Evolutionary conservation across 2,888 invertebrate genomes (phyloP).

Genomic region (Eupithecia tripunctaria): DNA sequence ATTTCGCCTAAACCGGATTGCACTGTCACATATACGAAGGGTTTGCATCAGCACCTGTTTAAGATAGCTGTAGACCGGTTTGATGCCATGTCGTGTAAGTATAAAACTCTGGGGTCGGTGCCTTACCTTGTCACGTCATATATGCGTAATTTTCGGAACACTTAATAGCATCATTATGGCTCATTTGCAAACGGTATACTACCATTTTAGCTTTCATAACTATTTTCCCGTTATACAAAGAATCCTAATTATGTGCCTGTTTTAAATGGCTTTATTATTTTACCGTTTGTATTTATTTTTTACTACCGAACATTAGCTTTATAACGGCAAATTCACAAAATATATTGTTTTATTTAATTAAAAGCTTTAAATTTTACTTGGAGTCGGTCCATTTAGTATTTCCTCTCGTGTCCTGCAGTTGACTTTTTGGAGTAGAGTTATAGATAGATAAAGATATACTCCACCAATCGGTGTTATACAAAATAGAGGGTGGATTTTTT

Average conservation of each 20-base stretch:
- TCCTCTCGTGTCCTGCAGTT: neutral
- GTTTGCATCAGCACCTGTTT: conserved; percentile 56
- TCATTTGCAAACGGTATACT: conserved; percentile 37
- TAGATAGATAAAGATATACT: neutral
- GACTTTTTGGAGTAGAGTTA: neutral
- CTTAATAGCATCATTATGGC: conserved; percentile 41
- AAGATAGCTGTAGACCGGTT: conserved; percentile 52
- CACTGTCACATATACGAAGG: conserved; percentile 64
- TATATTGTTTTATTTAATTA: neutral
- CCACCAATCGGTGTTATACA: no score
- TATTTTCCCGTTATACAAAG: conserved; percentile 39
- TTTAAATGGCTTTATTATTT: conserved; percentile 31
- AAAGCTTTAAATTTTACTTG: neutral
- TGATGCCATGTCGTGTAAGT: conserved; percentile 30
- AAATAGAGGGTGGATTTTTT: no score
- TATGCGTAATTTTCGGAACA: conserved; percentile 49
- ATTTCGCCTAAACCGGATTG: conserved; percentile 65
- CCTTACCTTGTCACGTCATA: conserved; percentile 40
- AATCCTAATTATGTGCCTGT: conserved; percentile 25
- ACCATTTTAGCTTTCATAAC: conserved; percentile 35
- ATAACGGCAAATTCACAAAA: neutral
- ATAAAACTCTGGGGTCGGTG: conserved; percentile 35
- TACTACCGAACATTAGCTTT: neutral
- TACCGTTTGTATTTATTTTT: conserved; percentile 1
- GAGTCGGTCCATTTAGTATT: neutral